Conservation (phyloP, 2,797 vertebrate genomes). For the Phoebastria nigripes region DNA sequence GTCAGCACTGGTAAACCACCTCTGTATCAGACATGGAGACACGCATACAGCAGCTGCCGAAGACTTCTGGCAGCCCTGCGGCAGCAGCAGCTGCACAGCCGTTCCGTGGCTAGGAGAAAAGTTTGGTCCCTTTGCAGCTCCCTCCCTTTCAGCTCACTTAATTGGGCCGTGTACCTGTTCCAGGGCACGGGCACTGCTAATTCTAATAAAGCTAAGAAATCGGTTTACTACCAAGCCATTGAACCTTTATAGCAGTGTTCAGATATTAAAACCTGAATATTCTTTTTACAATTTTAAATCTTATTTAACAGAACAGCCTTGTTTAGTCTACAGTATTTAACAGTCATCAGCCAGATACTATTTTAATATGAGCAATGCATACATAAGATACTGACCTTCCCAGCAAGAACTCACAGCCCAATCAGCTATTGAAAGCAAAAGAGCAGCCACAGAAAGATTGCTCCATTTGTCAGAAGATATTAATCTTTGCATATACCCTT, state of each 20-base stretch:
- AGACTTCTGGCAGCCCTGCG: background rate
- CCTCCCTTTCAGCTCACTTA: background rate
- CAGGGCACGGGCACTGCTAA: background rate
- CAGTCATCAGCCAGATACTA: background rate
- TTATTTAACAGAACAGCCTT: constrained; percentile 21
- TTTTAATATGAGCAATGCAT: background rate
- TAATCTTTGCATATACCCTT: background rate
- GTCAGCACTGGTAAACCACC: background rate
- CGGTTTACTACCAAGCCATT: background rate
- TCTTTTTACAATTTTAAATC: background rate
- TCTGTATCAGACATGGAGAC: background rate
- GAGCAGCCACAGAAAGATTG: background rate
- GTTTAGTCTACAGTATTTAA: constrained; percentile 22
- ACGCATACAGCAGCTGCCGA: background rate
- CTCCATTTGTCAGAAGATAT: background rate
- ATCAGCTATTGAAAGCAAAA: background rate
- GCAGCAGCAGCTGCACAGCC: constrained; percentile 9
- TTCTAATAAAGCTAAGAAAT: constrained; percentile 4
- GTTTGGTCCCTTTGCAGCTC: background rate
- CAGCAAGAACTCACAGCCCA: background rate
- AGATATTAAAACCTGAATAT: constrained; percentile 12
- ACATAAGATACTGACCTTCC: background rate
- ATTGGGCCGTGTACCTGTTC: background rate
- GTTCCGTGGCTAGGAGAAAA: background rate
- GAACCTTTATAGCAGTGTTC: background rate